Base-by-base conservation (phyloP, 2,888 invertebrate species). In the Tenodera sinensis region DNA sequence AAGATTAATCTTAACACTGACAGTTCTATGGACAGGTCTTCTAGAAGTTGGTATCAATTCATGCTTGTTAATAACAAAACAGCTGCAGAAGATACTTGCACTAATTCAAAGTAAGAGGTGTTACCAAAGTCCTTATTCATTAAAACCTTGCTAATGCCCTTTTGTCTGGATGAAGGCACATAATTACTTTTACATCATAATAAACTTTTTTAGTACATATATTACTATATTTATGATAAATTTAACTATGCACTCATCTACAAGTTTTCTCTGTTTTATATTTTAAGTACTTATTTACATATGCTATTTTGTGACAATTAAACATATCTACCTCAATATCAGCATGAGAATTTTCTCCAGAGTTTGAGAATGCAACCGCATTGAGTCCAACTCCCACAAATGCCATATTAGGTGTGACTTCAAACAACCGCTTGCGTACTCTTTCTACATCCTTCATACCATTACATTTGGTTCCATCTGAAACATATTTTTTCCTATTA, bases 381-480 rank as follows among this genome's bases (percentile, higher is more conserved):
- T 90, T 91, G 27, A 91, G 88, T 28, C 91, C 91, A 84, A 90
- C 91, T 3, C 91, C 91, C 34, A 91, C 91, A 88, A 91, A 91
- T 2, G 90, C 91, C 91, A 91, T 91, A 20, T 89, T 89, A 15
- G 91, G 91, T 15, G 90, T 88, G 25, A 91, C 90, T 88, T 91
- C 91, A 85, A 91, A 90, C 81, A 91, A 85, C 7, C 91, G 89
- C 34, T 89, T 89, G 25, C 90, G 89, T 27, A 91, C 90, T 14
- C 91, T 89, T 0, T 34, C 83, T 8, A 90, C 83, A 83, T 90
- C 90, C 20, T 88, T 83, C 90, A 91, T 89, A 30, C 88, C 84
- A 81, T 83, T 42, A 84, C 91, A 91, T 14, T 81, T 42, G 83
- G 54, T 84, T 20, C 88, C 87, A 81, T 83, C 83, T 82, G 89